Evolutionary conservation across 2,888 invertebrate genomes (phyloP), one percentile per base, ranked within the genome.

Genomic region (Volucella inanis): DNA sequence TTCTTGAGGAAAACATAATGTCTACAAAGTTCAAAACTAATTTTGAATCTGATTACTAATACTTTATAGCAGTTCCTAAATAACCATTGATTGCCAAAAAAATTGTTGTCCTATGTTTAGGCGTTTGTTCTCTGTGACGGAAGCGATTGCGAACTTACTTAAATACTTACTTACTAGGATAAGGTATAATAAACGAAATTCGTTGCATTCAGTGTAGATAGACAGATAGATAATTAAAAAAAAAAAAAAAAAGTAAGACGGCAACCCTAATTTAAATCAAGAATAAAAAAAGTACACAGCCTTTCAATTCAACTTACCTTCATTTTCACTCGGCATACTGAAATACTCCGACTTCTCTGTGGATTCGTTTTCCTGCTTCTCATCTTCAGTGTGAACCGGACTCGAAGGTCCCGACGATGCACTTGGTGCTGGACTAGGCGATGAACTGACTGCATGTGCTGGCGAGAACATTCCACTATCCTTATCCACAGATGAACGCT

Each of bases 341-440:
- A 89, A 87, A 65, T 89, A 89, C 87, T 91, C 89, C 14, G 91
- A 92, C 89, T 94, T 94, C 90, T 94, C 94, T 74, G 93, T 94
- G 76, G 92, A 92, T 89, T 94, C 94, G 65, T 93, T 92, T 88
- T 94, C 94, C 89, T 94, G 94, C 88, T 94, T 94, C 81, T 93
- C 92, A 77, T 93, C 92, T 88, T 92, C 92, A 1, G 92, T 92
- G 71, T 92, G 91, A 15, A 92, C 91, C 2, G 92, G 92, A 43
- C 93, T 93, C 1, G 93, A 92, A 1, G 91, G 91, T 10, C 91
- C 92, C 4, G 92, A 92, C 14, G 92, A 92, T 59, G 90, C 90
- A 85, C 92, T 92, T 57, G 91, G 90, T 79, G 90, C 90, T 0
- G 92, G 90, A 15, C 91, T 91, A 0, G 89, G 89, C 2, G 91